Evolutionary conservation across 2,113 vertebrate species (phyloP).

Genomic region (Labeo catla): DNA sequence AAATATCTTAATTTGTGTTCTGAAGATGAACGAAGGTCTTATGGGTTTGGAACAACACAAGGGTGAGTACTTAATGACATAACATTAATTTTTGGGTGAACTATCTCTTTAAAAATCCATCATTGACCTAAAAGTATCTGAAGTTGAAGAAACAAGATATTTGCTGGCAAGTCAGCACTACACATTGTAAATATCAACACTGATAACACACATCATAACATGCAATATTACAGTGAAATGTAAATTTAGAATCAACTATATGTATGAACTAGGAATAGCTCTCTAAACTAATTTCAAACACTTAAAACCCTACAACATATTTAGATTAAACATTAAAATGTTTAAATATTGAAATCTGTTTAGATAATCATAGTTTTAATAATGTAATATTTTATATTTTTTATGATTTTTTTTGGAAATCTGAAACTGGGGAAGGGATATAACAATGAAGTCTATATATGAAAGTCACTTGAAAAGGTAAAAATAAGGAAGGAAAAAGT

Average conservation of each 20-base stretch:
- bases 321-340: neutral
- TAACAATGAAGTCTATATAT: neutral
- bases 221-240: neutral
- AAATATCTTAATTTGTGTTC: too few species aligned
- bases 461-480: neutral
- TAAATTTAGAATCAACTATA: neutral
- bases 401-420: neutral
- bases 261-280: too few species aligned
- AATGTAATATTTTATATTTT: neutral
- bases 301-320: neutral
- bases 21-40: too few species aligned
- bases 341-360: too few species aligned
- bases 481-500: neutral
- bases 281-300: neutral
- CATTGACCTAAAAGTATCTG: neutral
- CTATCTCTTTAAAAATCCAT: neutral
- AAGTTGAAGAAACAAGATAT: too few species aligned
- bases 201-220: too few species aligned
- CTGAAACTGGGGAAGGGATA: neutral
- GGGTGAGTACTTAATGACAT: too few species aligned
- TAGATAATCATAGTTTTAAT: too few species aligned
- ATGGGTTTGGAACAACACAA: too few species aligned
- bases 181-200: too few species aligned
- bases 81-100: too few species aligned
- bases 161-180: neutral